Evolutionary conservation across 2,113 vertebrate species (phyloP).

Genomic region (Silurus meridionalis): DNA sequence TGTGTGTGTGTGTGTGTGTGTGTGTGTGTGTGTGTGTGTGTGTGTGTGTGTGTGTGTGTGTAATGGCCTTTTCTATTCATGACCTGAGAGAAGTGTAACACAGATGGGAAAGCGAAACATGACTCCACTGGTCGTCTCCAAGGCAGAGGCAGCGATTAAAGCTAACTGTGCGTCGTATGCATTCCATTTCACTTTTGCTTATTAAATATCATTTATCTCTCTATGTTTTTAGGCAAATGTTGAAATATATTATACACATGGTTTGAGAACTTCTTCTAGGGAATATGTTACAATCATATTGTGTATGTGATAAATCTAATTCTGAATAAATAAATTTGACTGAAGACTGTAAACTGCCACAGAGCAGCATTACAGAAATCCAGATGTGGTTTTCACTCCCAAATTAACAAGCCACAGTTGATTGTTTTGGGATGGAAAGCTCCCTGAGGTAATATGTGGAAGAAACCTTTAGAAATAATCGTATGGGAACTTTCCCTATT

Average conservation of each 20-base stretch:
- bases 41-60: background rate
- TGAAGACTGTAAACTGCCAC: background rate
- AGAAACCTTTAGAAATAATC: background rate
- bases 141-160: no score
- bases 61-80: slow-evolving; percentile 18
- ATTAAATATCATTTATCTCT: background rate
- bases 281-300: no score
- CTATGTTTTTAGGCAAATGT: background rate
- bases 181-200: background rate
- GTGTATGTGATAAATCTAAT: background rate
- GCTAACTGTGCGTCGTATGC: background rate
- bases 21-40: slow-evolving; percentile 1
- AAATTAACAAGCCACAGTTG: background rate
- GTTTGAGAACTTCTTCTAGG: no score
- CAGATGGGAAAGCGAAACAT: slow-evolving; percentile 45
- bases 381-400: background rate
- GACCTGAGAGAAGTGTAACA: slow-evolving; percentile 54
- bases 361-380: background rate
- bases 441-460: background rate
- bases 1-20: background rate
- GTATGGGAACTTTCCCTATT: background rate
- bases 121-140: background rate
- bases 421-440: background rate
- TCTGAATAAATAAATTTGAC: background rate
- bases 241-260: no score